These are phyloP conservation scores for Okapia johnstoni DNA, from an alignment of 2,113 vertebrate genomes.

Conservation along the genomic window DNA sequence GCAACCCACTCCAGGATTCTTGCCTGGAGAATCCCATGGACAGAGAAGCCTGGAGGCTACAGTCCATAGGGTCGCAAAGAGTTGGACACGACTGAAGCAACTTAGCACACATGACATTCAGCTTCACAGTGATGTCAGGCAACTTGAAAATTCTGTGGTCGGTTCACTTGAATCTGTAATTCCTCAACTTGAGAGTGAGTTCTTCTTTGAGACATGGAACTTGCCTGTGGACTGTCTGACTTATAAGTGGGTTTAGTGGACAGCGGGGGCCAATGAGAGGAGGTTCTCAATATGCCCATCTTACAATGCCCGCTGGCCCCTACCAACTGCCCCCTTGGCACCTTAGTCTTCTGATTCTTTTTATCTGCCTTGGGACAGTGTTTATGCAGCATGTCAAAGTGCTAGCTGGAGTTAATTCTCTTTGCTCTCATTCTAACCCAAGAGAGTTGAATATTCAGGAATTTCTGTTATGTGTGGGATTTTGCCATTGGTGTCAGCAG, in stretches of 20 bases:
- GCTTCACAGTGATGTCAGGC: neutral
- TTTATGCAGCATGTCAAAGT: constrained; percentile 66
- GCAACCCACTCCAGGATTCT: neutral
- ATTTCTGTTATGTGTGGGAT: constrained; percentile 34
- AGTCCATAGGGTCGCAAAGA: neutral
- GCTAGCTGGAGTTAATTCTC: constrained; percentile 66
- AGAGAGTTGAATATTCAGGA: constrained; percentile 65
- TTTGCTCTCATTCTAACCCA: constrained; percentile 62
- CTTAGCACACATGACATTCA: neutral
- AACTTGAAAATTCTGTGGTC: neutral
- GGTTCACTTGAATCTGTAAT: fast-evolving
- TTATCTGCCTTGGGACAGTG: constrained; percentile 47
- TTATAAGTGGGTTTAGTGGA: constrained; percentile 26
- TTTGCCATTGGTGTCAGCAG: neutral
- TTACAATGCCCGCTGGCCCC: too few relatives aligned
- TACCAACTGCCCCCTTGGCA: neutral
- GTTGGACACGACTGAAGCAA: neutral
- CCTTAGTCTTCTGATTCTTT: neutral
- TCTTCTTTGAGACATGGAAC: neutral
- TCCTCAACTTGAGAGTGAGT: neutral
- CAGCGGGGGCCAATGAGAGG: neutral
- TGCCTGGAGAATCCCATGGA: neutral
- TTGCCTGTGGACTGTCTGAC: constrained; percentile 11
- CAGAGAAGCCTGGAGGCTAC: neutral
- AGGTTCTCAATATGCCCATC: neutral